Percentiles rank a stretch among this genome's conserved stretches.
These are phyloP conservation scores for Erpobdella octoculata DNA, from an alignment of 2,888 invertebrate species.

Conservation along the genomic window DNA sequence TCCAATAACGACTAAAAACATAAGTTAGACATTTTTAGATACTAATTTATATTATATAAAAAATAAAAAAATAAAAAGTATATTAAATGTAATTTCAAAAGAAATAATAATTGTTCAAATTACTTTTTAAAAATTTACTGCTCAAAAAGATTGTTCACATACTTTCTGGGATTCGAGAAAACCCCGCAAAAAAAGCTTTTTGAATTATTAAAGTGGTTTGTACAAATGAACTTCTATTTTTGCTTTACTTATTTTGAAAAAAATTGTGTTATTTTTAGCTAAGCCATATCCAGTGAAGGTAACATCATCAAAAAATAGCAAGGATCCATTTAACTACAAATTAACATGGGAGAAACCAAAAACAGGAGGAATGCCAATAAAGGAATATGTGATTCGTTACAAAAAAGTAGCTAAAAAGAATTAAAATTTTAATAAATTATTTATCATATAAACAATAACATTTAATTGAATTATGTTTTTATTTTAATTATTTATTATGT, in stretches of 20 bases:
- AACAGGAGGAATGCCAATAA: slow-evolving; percentile 39
- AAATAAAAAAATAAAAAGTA: too few relatives aligned
- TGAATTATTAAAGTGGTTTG: too few relatives aligned
- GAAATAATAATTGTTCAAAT: too few relatives aligned
- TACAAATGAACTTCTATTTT: too few relatives aligned
- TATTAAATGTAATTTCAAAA: too few relatives aligned
- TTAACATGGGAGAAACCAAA: slow-evolving; percentile 39
- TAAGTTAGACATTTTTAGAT: not conserved
- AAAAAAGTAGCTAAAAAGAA: slow-evolving; percentile 34
- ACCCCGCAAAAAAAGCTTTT: too few relatives aligned
- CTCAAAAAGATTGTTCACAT: too few relatives aligned
- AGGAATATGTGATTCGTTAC: slow-evolving; percentile 37
- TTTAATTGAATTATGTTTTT: slow-evolving; percentile 5
- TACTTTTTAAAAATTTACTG: too few relatives aligned
- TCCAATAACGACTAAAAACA: not conserved
- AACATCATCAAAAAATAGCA: slow-evolving; percentile 13
- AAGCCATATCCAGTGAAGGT: slow-evolving; percentile 33
- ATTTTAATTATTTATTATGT: too few relatives aligned
- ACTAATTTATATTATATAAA: too few relatives aligned
- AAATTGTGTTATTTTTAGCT: slow-evolving; percentile 8
- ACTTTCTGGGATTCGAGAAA: too few relatives aligned
- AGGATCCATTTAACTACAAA: slow-evolving; percentile 33
- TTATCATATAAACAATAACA: not conserved
- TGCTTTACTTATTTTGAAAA: too few relatives aligned
- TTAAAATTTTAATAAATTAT: not conserved